These are phyloP conservation scores for Sylvia atricapilla DNA, from an alignment of 2,113 vertebrate species.

Conservation along the genomic window DNA sequence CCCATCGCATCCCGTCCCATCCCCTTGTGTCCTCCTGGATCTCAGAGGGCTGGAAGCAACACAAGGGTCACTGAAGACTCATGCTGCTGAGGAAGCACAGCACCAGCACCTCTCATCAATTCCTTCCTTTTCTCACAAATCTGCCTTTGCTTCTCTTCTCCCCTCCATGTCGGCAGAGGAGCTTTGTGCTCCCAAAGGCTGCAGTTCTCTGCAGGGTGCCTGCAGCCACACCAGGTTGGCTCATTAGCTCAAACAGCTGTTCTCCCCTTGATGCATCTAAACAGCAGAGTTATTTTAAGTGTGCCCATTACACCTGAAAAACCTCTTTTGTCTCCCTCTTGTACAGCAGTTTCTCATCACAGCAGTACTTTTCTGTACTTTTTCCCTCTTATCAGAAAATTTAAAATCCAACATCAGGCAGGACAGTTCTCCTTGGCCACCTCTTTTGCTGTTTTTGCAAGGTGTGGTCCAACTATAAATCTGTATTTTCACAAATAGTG, in stretches of 20 bases:
- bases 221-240: not conserved
- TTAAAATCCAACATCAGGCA: not conserved
- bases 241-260: not conserved
- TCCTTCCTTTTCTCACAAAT: not conserved
- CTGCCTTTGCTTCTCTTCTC: not conserved
- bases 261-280: not conserved
- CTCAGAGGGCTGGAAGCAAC: not conserved
- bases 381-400: not conserved
- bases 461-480: not conserved
- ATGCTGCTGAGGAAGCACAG: not conserved
- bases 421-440: not conserved
- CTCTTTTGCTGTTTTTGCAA: not conserved
- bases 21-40: not conserved
- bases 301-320: not conserved
- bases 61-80: rapidly evolving
- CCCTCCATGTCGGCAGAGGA: not conserved
- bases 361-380: not conserved
- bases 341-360: not conserved
- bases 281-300: not conserved
- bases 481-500: not conserved
- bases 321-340: not conserved
- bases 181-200: not conserved
- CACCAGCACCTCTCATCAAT: not conserved
- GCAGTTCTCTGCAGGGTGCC: not conserved
- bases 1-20: not conserved